Base-by-base conservation (phyloP, 2,797 vertebrate species). In the Enteromius afrohamiltoni region DNA sequence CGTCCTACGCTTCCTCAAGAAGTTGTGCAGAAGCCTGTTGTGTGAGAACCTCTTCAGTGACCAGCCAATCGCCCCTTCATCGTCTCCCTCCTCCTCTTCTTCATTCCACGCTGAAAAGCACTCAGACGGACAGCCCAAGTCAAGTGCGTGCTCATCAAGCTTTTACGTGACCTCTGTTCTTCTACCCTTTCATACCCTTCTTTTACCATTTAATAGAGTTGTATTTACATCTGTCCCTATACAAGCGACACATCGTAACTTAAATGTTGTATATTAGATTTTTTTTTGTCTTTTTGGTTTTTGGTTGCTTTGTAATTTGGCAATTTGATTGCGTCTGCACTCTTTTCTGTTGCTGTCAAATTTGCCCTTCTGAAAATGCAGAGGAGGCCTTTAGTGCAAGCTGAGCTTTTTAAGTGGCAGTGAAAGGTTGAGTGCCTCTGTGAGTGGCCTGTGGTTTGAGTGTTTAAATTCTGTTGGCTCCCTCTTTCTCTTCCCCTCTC, bases 31-130 rank as follows among this genome's bases (percentile, higher is more conserved):
- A 89, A 98, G 96, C 90, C 94, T 99, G 75, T 92, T 97, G 91
- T 98, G 97, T 87, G 98, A 99, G 79, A 96, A 97, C 89, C 96
- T 99, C 91, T 99, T 99, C 94, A 99, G 98, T 84, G 97, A 97
- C 90, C 97, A 98, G 93, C 97, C 97, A 80, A 97, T 97, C 85
- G 93, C 92, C 75, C 95, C 86, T 76, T 88, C 89, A 26, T 83
- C 82, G 16, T 90, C 88, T 11, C 69, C 85, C 16, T 84, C 86
- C 37, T 87, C 89, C 34, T 86, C 86, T n/a, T 88, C 88, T 31
- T 87, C 82, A 34, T 87, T 86, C 79, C 87, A 87, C 49, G 58
- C 53, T 19, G 89, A 90, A 71, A 89, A 89, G 83, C 83, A 88
- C 85, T 86, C 78, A 26, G 88, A 87, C 7, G 87, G 85, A 73